phyloP scores from a whole-genome alignment of 1,140 invertebrate genomes.

The Hyles vespertilio region DNA sequence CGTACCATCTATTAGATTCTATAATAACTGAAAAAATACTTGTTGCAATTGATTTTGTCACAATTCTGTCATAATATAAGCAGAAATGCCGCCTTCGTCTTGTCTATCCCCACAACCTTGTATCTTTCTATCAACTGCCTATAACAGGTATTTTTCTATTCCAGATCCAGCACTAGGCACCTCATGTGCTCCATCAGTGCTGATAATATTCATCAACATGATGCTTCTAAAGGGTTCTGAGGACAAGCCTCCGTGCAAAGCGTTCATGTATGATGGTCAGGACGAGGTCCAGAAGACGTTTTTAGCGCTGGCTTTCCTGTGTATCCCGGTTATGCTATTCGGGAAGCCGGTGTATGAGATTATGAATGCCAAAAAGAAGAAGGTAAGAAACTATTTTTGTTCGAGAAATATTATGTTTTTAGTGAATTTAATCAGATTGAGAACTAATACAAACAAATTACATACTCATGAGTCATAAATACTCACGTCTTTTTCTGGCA shows the following conservation, averaged over 20 bases:
- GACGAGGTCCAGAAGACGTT: conserved; percentile 87
- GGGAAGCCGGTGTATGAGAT: conserved; percentile 92
- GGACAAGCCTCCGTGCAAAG: conserved; percentile 54
- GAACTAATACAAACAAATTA: too few species aligned
- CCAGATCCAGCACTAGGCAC: conserved; percentile 66
- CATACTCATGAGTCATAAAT: too few species aligned
- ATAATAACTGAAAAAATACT: too few species aligned
- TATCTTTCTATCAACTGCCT: background rate
- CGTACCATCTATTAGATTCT: too few species aligned
- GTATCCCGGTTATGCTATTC: conserved; percentile 96
- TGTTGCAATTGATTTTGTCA: too few species aligned
- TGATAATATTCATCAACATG: conserved; percentile 96
- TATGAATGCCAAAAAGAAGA: conserved; percentile 62
- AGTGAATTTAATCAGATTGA: too few species aligned
- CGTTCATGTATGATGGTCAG: conserved; percentile 85
- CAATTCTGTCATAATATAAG: too few species aligned
- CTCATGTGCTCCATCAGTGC: conserved; percentile 89
- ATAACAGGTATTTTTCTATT: conserved; percentile 1
- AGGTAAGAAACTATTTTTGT: conserved; percentile 27
- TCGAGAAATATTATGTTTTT: too few species aligned
- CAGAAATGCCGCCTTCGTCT: too few species aligned
- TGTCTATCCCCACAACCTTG: too few species aligned
- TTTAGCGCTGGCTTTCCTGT: conserved; percentile 88
- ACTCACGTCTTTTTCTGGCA: too few species aligned
- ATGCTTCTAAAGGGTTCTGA: conserved; percentile 83